phyloP scores from a whole-genome alignment of 2,888 invertebrate species.

The Meteorus colon region DNA sequence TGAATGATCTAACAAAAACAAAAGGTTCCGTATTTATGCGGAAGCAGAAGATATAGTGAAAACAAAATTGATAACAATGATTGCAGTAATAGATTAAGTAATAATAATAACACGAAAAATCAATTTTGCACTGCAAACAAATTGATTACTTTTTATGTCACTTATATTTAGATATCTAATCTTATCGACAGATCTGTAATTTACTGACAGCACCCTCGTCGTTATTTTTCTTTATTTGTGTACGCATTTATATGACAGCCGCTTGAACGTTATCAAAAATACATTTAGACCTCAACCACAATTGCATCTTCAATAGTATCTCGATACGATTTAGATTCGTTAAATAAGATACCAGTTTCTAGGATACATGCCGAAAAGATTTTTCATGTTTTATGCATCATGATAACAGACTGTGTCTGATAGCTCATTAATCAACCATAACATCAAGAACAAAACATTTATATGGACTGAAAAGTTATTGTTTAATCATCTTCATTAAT shows the following conservation, averaged over 20 bases:
- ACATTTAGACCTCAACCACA: constrained; percentile 3
- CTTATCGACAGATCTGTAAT: constrained; percentile 12
- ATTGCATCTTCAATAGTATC: constrained; percentile 1
- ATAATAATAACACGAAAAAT: not conserved
- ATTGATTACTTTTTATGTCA: not conserved
- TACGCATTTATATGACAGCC: not conserved
- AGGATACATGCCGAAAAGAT: not conserved
- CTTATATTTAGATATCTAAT: not conserved
- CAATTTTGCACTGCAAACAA: not conserved
- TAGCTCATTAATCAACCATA: too few species aligned
- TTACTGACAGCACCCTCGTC: not conserved
- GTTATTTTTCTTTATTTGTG: not conserved
- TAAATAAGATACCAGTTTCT: not conserved
- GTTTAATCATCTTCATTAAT: too few species aligned
- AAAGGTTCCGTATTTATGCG: not conserved
- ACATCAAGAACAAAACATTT: too few species aligned
- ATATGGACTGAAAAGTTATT: too few species aligned
- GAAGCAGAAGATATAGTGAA: not conserved
- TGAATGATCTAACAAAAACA: not conserved
- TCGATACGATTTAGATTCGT: constrained; percentile 9
- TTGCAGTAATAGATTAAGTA: not conserved
- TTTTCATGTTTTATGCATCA: too few species aligned
- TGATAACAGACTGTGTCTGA: too few species aligned
- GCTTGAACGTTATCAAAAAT: constrained; percentile 20
- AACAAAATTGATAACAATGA: not conserved